Evolutionary conservation across 2,888 invertebrate species (phyloP), one percentile per base, ranked within the genome.

Genomic region (Drosophila quinaria): DNA sequence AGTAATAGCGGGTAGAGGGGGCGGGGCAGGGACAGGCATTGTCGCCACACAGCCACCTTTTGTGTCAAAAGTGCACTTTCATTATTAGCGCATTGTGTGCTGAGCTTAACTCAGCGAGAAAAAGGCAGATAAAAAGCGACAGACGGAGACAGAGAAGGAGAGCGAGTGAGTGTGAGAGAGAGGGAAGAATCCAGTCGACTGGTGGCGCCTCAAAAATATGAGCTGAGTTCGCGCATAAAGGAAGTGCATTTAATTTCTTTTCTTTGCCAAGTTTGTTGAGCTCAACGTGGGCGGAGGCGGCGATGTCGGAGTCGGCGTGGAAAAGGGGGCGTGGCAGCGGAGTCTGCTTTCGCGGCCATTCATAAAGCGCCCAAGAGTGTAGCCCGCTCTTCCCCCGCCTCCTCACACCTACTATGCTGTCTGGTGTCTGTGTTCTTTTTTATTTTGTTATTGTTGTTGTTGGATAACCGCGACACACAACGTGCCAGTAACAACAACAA

Each of bases 241-340:
- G 87, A 87, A 86, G 89, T 89, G 89, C 86, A 86, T 86, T 86
- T 89, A 89, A 86, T 89, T 85, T 89, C 79, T 89, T 85, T 85
- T 87, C 89, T 89, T 81, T 88, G 74, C 72, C 58, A 52, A 68
- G 52, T 72, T 61, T 49, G 54, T 46, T 17, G 59, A 15, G 47
- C 17, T 22, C 9, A 17, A 17, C 17, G 17, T 49, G 51, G 22
- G 61, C n/a, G n/a, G 8, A 4, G 50, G 51, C n/a, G 19, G n/a
- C n/a, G n/a, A n/a, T n/a, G n/a, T 13, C 8, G n/a, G 22, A 37
- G 13, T 13, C 8, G n/a, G 19, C 37, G 13, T 25, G 39, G 39
- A 10, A 46, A 6, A 10, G 31, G 15, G 19, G 50, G 33, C 19
- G 49, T 42, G 49, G 56, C 22, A 19, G 54, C 17, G 52, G 47